Percentiles rank a stretch among this genome's conserved stretches.
phyloP scores from a whole-genome alignment of 2,888 invertebrate species.

The Pogonocherus hispidulus region DNA sequence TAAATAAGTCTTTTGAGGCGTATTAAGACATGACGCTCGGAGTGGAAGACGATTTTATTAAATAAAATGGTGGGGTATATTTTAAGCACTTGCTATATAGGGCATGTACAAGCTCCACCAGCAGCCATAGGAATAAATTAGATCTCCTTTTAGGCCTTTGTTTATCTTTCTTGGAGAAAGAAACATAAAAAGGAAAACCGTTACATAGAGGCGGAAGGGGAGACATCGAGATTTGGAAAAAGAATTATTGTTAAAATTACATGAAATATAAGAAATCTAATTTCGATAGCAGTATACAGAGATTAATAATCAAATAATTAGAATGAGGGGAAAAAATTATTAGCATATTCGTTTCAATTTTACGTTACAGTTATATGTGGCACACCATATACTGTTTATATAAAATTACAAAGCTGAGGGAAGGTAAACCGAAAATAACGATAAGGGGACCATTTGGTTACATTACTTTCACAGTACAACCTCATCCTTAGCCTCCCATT shows the following conservation, averaged over 20 bases:
- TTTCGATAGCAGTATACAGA: too few species aligned
- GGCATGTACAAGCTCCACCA: background rate
- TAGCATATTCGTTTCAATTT: too few species aligned
- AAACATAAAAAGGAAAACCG: conserved; percentile 1
- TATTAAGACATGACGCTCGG: conserved; percentile 22
- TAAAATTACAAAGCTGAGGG: too few species aligned
- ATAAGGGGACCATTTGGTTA: too few species aligned
- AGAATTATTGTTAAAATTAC: background rate
- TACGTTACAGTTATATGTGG: too few species aligned
- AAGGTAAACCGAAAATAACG: too few species aligned
- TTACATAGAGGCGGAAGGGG: background rate
- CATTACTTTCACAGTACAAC: too few species aligned
- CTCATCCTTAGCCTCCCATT: too few species aligned
- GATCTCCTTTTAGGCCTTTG: conserved; percentile 7
- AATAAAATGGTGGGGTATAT: conserved; percentile 15
- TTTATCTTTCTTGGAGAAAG: background rate
- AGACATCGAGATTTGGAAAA: background rate
- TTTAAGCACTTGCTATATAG: conserved; percentile 21
- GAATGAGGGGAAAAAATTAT: too few species aligned
- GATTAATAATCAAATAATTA: too few species aligned
- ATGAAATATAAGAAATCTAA: background rate
- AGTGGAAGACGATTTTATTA: conserved; percentile 10
- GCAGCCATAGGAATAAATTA: conserved; percentile 19
- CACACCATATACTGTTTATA: too few species aligned
- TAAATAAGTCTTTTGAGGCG: conserved; percentile 26